Evolutionary conservation across 2,888 invertebrate genomes (phyloP).

Genomic region (Torymus aiolomorphi): DNA sequence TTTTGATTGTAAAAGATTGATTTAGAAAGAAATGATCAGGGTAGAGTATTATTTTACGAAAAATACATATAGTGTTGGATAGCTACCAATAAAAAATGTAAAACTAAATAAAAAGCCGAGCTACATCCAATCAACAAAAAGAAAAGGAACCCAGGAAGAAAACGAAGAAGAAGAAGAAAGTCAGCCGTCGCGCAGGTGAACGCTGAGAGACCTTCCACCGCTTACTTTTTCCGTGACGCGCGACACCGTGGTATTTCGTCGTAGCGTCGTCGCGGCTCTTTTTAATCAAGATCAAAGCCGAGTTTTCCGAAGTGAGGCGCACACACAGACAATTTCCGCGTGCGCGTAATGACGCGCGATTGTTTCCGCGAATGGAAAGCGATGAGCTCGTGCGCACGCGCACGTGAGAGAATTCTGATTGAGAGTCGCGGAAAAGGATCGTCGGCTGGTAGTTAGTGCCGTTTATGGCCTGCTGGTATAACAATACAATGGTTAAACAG

Average conservation of each 20-base stretch:
- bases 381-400: constrained; percentile 36
- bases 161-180: not conserved
- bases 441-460: not conserved
- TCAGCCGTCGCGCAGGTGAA: not conserved
- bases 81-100: no score
- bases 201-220: constrained; percentile 4
- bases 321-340: constrained; percentile 37
- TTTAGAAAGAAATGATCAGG: no score
- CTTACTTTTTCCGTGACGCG: constrained; percentile 15
- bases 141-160: not conserved
- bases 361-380: constrained; percentile 71
- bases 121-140: no score
- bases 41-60: no score
- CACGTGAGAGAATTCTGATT: constrained; percentile 69
- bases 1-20: no score
- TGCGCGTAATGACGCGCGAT: constrained; percentile 58
- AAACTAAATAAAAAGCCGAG: no score
- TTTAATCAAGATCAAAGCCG: constrained; percentile 52
- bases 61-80: no score
- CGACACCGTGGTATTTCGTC: constrained; percentile 10
- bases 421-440: constrained; percentile 5
- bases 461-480: constrained; percentile 22
- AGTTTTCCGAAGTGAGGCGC: constrained; percentile 27
- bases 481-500: constrained; percentile 12
- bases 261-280: constrained; percentile 40